phyloP scores from a whole-genome alignment of 2,113 vertebrate species.

The Himantopus leucocephalus region DNA sequence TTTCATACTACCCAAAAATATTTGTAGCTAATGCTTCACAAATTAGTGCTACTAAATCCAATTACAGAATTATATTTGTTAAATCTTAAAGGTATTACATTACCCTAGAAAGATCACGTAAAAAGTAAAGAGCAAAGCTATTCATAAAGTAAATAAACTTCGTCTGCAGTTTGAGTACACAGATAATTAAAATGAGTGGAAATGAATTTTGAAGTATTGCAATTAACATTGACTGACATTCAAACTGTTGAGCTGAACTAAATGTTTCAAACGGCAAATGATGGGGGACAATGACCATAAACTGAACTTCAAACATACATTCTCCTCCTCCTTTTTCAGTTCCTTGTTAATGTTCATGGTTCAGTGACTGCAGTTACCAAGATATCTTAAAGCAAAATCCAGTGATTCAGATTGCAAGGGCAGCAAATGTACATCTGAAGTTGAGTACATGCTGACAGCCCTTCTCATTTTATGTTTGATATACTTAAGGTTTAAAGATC shows the following conservation, averaged over 20 bases:
- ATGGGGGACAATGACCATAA: neutral
- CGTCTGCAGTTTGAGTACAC: neutral
- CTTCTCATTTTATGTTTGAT: neutral
- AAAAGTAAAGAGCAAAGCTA: slow-evolving; percentile 40
- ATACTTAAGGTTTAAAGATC: neutral
- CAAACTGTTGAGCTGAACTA: neutral
- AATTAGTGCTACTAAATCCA: slow-evolving; percentile 24
- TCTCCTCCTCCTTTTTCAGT: neutral
- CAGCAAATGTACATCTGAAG: neutral
- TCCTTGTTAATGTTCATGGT: neutral
- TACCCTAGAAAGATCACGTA: slow-evolving; percentile 11
- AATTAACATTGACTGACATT: neutral
- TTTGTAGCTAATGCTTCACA: slow-evolving; percentile 27
- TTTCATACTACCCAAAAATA: slow-evolving; percentile 10
- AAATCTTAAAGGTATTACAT: neutral
- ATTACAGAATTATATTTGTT: neutral
- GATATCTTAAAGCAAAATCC: neutral
- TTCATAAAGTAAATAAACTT: slow-evolving; percentile 31
- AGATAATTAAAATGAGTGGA: neutral
- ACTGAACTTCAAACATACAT: neutral
- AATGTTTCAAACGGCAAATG: neutral
- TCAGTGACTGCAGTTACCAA: neutral
- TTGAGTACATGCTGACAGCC: neutral
- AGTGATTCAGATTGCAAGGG: neutral
- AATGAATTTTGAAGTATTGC: neutral